A percentile compares a stretch with the other conserved stretches of the same genome.
Conservation (phyloP, 2,797 vertebrate genomes). For the Hippoglossus hippoglossus region DNA sequence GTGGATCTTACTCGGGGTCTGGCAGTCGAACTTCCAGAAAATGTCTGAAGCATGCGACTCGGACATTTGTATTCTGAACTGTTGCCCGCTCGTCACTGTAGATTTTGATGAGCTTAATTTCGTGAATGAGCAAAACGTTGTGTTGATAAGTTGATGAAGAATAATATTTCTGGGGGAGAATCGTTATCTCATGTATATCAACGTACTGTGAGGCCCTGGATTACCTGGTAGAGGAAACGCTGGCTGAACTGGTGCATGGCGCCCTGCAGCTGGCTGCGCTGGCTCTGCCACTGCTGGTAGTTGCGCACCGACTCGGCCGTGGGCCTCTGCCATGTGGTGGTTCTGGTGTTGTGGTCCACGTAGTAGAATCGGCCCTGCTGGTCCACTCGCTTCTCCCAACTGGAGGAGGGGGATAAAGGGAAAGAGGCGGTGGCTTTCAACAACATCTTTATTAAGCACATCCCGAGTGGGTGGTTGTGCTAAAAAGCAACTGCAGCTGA, state of each 20-base stretch:
- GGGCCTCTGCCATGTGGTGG: constrained; percentile 98
- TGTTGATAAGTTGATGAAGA: too few relatives aligned
- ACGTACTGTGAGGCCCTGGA: neutral
- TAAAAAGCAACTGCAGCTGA: constrained; percentile 9
- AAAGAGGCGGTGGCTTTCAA: constrained; percentile 26
- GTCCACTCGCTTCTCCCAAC: constrained; percentile 98
- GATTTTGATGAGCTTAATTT: too few relatives aligned
- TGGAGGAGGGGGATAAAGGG: constrained; percentile 50
- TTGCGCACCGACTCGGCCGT: constrained; percentile 94
- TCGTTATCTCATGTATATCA: neutral
- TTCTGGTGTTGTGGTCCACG: constrained; percentile 97
- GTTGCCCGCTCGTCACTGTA: too few relatives aligned
- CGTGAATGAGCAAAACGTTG: too few relatives aligned
- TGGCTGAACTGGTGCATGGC: constrained; percentile 99
- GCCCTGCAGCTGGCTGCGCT: constrained; percentile 95
- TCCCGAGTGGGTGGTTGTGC: constrained; percentile 42
- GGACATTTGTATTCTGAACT: too few relatives aligned
- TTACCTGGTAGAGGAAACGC: constrained; percentile 98
- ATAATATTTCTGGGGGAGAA: too few relatives aligned
- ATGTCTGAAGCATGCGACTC: too few relatives aligned
- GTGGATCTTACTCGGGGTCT: too few relatives aligned
- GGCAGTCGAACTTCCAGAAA: too few relatives aligned
- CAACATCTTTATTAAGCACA: constrained; percentile 40
- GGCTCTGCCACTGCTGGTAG: constrained; percentile 98
- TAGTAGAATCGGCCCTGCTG: constrained; percentile 95